Percentiles rank a stretch among this genome's conserved stretches.
Evolutionary conservation across 1,140 invertebrate genomes (phyloP).

Genomic region (Calephelis nemesis): DNA sequence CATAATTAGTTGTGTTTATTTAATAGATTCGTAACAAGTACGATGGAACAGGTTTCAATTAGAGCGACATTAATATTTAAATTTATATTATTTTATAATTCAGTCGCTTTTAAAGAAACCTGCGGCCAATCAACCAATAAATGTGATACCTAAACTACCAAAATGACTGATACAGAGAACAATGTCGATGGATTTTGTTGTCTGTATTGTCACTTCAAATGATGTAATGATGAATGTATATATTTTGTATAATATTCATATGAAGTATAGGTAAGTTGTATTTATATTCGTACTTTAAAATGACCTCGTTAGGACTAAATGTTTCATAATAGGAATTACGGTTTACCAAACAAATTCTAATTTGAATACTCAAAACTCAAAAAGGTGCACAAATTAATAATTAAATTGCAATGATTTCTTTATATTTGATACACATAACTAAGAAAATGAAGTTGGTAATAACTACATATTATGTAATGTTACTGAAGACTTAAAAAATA

Average conservation of each 20-base stretch:
- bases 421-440: too few species aligned
- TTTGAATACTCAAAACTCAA: too few species aligned
- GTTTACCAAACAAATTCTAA: too few species aligned
- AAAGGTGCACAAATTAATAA: too few species aligned
- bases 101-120: constrained; percentile 17
- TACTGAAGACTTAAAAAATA: too few species aligned
- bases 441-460: too few species aligned
- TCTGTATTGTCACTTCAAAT: constrained; percentile 17
- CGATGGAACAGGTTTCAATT: constrained; percentile 8
- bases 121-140: constrained; percentile 23
- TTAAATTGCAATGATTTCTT: too few species aligned
- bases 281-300: constrained; percentile 40
- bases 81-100: not conserved
- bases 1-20: not conserved
- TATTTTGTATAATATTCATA: constrained; percentile 66
- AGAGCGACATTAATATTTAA: not conserved
- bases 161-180: constrained; percentile 19
- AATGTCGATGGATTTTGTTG: constrained; percentile 17
- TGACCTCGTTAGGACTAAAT: constrained; percentile 20
- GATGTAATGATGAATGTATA: constrained; percentile 48
- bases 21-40: not conserved
- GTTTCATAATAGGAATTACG: not conserved
- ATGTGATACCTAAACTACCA: constrained; percentile 33
- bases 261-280: constrained; percentile 48
- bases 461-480: too few species aligned